These are phyloP conservation scores for Xiphophorus couchianus DNA, from an alignment of 2,113 vertebrate genomes.

Conservation along the genomic window DNA sequence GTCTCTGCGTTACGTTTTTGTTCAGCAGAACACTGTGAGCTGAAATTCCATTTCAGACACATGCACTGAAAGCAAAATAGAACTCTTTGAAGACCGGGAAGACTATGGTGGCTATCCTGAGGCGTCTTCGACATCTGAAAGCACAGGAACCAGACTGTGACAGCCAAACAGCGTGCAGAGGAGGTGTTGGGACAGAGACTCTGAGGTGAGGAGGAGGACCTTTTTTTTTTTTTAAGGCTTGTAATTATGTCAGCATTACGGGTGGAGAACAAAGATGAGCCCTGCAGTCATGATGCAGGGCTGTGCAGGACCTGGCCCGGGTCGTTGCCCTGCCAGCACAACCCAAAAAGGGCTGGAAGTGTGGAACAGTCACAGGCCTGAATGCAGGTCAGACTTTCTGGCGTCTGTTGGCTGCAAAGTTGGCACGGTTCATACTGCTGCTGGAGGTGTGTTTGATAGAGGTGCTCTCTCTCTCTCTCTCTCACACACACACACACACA, in stretches of 20 bases:
- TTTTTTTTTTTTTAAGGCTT: slow-evolving; percentile 69
- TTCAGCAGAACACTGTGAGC: slow-evolving; percentile 3
- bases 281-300: slow-evolving; percentile 81
- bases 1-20: neutral
- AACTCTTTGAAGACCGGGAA: slow-evolving; percentile 27
- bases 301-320: slow-evolving; percentile 77
- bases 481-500: no score
- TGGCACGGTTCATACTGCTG: slow-evolving; percentile 31
- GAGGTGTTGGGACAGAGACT: slow-evolving; percentile 7
- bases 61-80: neutral
- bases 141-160: slow-evolving; percentile 48
- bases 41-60: neutral
- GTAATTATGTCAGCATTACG: slow-evolving; percentile 80
- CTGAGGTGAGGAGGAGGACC: slow-evolving; percentile 55
- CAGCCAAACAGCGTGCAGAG: slow-evolving; percentile 40
- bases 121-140: slow-evolving; percentile 12
- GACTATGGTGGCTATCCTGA: slow-evolving; percentile 16
- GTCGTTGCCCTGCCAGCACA: slow-evolving; percentile 66
- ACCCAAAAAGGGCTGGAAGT: slow-evolving; percentile 64
- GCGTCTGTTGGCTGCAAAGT: slow-evolving; percentile 70
- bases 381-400: slow-evolving; percentile 77
- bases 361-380: slow-evolving; percentile 74
- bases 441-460: slow-evolving; percentile 55
- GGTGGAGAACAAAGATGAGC: slow-evolving; percentile 79
- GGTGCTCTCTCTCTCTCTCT: slow-evolving; percentile 24